These are phyloP conservation scores for Hepsetus odoe DNA, from an alignment of 2,113 vertebrate species.

Conservation along the genomic window DNA sequence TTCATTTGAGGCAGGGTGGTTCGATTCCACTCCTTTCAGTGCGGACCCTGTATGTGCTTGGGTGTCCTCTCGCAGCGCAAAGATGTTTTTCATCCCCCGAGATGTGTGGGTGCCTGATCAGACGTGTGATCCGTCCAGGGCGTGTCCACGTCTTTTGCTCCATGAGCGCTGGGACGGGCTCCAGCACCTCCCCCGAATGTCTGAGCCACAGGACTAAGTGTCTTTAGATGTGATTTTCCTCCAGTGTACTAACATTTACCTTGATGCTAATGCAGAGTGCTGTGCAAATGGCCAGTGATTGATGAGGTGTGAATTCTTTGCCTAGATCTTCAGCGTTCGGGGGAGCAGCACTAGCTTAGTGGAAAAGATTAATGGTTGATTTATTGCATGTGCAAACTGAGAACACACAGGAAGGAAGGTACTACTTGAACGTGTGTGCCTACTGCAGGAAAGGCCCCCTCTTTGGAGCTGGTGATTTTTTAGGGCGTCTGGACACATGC, in stretches of 20 bases:
- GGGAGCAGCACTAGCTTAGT: background rate
- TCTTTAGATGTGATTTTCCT: background rate
- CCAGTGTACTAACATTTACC: background rate
- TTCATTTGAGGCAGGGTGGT: too few species aligned
- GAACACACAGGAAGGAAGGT: background rate
- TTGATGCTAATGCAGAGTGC: background rate
- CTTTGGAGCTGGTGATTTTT: background rate
- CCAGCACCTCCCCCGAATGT: too few species aligned
- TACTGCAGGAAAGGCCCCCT: background rate
- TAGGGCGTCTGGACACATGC: constrained; percentile 17
- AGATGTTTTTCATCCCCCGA: too few species aligned
- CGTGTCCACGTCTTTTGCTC: too few species aligned
- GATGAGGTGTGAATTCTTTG: constrained; percentile 4
- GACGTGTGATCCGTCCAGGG: too few species aligned
- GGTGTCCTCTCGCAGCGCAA: too few species aligned
- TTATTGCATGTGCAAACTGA: background rate
- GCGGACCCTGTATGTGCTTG: too few species aligned
- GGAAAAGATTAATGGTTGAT: constrained; percentile 28
- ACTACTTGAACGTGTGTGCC: background rate
- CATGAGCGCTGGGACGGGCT: too few species aligned
- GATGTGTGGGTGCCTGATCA: too few species aligned
- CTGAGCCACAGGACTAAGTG: background rate
- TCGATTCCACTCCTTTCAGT: too few species aligned
- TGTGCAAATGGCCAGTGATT: background rate
- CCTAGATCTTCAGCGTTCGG: background rate